Base-by-base conservation (phyloP, 2,888 invertebrate species). In the Parelbella ahira region DNA sequence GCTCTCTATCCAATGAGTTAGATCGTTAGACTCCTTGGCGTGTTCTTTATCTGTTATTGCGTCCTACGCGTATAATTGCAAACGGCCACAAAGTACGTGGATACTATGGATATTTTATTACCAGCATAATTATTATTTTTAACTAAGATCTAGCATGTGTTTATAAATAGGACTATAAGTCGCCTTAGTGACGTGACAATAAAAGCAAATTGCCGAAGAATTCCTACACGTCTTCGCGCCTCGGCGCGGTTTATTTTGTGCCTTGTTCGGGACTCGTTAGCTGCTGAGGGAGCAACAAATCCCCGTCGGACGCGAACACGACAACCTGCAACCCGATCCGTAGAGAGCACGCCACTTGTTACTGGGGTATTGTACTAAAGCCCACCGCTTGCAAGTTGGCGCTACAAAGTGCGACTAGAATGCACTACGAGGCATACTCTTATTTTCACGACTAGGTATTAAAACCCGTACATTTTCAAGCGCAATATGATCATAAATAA, bases 281-380 rank as follows among this genome's bases (percentile, higher is more conserved):
- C 53, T 51, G 49, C 53, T 54, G 62, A 57, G 55, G 54, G 56
- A 52, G 62, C 56, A 63, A 69, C 72, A 69, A 73, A 75, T 76
- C 60, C 59, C 45, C 44, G 11, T 52, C 48, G 54, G 68, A 68
- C 69, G 60, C 61, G 51, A 54, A 73, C 72, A 69, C 59, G 66
- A 63, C 68, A 64, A 62, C 60, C 67, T 53, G 71, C 60, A 69
- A 70, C 66, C 58, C 50, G 64, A 70, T 68, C 68, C 60, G 42
- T 2, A 15, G 15, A 34, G 42, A 41, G 41, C 41, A 41, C 41
- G 41, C 41, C 33, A 41, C 39, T 33, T 41, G 27, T 41, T 33
- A 33, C 41, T 13, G 24, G 41, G 27, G 33, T 41, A 41, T 27
- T 33, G 33, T 41, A 25, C 33, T 27, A 15, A 27, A 10, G 33